These are phyloP conservation scores for Flexamia atlantica DNA, from an alignment of 2,888 invertebrate species.

Conservation along the genomic window DNA sequence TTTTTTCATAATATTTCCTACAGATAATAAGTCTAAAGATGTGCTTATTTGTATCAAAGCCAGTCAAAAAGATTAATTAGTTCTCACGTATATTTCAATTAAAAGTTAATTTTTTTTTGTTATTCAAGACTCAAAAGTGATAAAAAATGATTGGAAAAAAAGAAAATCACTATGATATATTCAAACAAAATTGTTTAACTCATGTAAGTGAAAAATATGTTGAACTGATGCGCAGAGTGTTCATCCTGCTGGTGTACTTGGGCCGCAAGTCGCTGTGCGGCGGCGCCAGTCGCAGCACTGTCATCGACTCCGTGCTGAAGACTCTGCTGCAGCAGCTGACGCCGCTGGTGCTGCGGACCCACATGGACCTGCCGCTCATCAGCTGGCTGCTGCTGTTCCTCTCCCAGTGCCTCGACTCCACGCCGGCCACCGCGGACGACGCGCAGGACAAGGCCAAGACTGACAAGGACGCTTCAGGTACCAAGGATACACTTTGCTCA, in stretches of 20 bases:
- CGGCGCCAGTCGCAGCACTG: conserved; percentile 69
- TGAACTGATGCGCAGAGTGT: conserved; percentile 84
- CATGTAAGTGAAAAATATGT: too few species aligned
- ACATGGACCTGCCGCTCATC: conserved; percentile 82
- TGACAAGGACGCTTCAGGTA: conserved; percentile 44
- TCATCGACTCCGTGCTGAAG: conserved; percentile 73
- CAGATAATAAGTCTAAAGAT: too few species aligned
- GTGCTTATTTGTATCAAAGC: too few species aligned
- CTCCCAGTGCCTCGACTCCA: conserved; percentile 82
- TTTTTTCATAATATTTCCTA: too few species aligned
- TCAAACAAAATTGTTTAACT: too few species aligned
- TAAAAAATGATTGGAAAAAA: too few species aligned
- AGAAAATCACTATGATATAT: too few species aligned
- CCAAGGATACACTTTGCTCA: too few species aligned
- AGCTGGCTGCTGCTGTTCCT: conserved; percentile 88
- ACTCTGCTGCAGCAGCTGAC: conserved; percentile 71
- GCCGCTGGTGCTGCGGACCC: conserved; percentile 74
- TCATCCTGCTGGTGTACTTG: conserved; percentile 91
- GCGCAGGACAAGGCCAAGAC: conserved; percentile 73
- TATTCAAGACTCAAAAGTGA: too few species aligned
- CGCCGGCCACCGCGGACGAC: conserved; percentile 72
- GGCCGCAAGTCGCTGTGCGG: conserved; percentile 85
- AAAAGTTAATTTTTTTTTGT: too few species aligned
- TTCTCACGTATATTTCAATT: too few species aligned
- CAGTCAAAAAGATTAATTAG: too few species aligned